phyloP scores from a whole-genome alignment of 2,113 vertebrate genomes.

The Diphyllodes magnificus region DNA sequence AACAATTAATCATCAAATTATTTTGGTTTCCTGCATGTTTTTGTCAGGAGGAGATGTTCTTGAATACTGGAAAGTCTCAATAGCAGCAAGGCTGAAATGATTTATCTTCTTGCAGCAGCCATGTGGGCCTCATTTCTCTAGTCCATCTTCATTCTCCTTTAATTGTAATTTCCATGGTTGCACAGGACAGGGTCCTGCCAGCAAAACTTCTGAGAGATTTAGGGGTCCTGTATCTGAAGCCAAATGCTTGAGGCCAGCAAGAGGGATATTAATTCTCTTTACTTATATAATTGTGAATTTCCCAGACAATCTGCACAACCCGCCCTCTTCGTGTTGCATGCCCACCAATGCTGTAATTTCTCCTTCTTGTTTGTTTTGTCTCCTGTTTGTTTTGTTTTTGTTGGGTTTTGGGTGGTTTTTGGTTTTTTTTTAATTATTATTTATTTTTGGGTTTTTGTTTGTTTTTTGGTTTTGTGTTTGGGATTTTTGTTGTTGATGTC shows the following conservation, averaged over 20 bases:
- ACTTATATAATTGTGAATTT: not conserved
- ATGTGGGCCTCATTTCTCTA: rapidly evolving
- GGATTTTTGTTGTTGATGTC: not conserved
- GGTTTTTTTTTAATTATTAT: not conserved
- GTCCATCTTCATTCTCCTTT: not conserved
- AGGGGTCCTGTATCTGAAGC: not conserved
- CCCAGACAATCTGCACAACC: not conserved
- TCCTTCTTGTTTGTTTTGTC: too few species aligned
- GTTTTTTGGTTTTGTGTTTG: not conserved
- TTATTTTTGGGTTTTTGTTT: too few species aligned
- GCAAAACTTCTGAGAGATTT: not conserved
- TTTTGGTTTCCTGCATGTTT: not conserved
- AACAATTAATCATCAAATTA: not conserved
- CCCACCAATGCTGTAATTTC: not conserved
- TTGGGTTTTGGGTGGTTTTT: not conserved
- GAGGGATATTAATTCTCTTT: not conserved
- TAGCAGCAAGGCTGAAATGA: not conserved
- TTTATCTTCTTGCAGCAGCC: not conserved
- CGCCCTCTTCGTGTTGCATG: not conserved
- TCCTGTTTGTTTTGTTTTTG: not conserved
- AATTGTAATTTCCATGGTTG: not conserved
- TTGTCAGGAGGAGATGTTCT: not conserved
- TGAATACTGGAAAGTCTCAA: not conserved
- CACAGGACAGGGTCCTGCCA: not conserved
- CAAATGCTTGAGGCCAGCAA: not conserved